These are phyloP conservation scores for Climacteris rufus DNA, from an alignment of 2,113 vertebrate genomes.

Conservation along the genomic window DNA sequence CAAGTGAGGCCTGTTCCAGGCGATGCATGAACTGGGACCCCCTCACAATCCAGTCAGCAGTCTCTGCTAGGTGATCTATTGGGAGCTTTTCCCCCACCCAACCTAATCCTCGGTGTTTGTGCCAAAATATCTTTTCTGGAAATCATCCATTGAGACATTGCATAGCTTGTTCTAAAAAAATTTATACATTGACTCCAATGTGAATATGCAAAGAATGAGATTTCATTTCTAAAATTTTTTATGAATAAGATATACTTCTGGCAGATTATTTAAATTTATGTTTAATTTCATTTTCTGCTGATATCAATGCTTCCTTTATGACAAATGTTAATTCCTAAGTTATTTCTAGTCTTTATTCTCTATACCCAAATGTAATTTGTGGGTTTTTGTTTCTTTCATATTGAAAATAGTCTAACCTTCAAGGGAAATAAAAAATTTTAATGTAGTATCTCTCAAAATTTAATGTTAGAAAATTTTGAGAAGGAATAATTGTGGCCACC, in stretches of 20 bases:
- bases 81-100: not conserved
- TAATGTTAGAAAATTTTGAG: not conserved
- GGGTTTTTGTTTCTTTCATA: not conserved
- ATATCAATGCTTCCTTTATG: not conserved
- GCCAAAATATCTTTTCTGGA: conserved; percentile 38
- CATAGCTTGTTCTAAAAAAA: not conserved
- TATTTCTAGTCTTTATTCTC: not conserved
- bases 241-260: not conserved
- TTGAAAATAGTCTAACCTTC: not conserved
- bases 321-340: not conserved
- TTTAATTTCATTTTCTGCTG: not conserved
- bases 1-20: not conserved
- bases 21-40: not conserved
- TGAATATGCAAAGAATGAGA: not conserved
- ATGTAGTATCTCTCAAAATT: not conserved
- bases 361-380: not conserved
- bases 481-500: not conserved
- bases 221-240: not conserved
- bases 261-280: not conserved
- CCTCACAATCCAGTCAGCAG: not conserved
- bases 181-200: not conserved
- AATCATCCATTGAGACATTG: conserved; percentile 1
- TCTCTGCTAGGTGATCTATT: conserved; percentile 16
- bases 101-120: not conserved
- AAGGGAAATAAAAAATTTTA: not conserved